phyloP scores from a whole-genome alignment of 2,113 vertebrate species.

The Toxostoma redivivum region DNA sequence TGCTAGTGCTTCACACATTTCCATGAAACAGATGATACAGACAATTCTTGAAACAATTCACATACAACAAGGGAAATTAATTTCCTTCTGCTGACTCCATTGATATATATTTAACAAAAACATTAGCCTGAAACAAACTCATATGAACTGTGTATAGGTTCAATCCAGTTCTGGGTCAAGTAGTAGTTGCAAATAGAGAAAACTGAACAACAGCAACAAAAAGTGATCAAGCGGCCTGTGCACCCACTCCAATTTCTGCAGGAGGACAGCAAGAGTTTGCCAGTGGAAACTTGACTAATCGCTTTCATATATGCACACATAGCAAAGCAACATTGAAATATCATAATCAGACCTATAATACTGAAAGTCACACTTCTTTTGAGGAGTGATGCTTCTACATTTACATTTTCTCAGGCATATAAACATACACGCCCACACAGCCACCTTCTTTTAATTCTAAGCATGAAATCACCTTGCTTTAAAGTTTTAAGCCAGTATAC shows the following conservation, averaged over 20 bases:
- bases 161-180: not conserved
- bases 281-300: not conserved
- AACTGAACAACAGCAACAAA: not conserved
- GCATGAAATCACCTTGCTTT: not conserved
- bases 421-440: not conserved
- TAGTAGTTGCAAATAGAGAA: not conserved
- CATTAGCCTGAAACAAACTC: not conserved
- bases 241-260: not conserved
- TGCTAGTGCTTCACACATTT: not conserved
- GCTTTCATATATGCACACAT: not conserved
- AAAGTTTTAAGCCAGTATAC: not conserved
- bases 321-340: not conserved
- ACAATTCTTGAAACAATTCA: not conserved
- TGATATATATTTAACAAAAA: not conserved
- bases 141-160: not conserved
- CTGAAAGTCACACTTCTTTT: not conserved
- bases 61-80: not conserved
- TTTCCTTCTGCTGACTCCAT: not conserved
- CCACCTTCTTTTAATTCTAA: not conserved
- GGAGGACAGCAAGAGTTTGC: not conserved
- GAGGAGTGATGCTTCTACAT: not conserved
- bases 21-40: slow-evolving; percentile 7
- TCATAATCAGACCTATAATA: not conserved
- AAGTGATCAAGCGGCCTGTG: not conserved
- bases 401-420: not conserved